Percentiles rank a stretch among this genome's conserved stretches.
Conservation (phyloP, 2,797 vertebrate genomes). For the Eptatretus atami region DNA sequence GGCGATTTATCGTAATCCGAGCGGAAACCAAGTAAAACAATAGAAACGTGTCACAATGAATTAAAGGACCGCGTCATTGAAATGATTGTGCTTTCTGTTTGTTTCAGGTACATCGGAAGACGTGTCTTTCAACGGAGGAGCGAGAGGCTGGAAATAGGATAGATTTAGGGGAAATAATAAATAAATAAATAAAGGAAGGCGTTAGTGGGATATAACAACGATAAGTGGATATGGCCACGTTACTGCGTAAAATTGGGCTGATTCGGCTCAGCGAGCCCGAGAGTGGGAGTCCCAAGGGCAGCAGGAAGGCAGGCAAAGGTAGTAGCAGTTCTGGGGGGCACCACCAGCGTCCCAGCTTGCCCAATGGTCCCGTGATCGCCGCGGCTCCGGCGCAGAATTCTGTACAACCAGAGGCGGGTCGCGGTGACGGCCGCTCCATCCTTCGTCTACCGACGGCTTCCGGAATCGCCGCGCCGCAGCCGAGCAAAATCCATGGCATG, state of each 20-base stretch:
- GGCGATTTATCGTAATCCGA: too few relatives aligned
- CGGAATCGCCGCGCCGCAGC: slow-evolving; percentile 30
- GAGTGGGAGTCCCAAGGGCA: slow-evolving; percentile 62
- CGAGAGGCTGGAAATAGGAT: too few relatives aligned
- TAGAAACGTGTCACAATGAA: too few relatives aligned
- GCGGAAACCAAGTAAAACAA: too few relatives aligned
- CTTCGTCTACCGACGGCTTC: slow-evolving; percentile 15
- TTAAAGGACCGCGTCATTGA: too few relatives aligned
- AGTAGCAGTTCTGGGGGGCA: slow-evolving; percentile 11
- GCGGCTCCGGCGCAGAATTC: not conserved
- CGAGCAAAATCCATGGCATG: slow-evolving; percentile 45
- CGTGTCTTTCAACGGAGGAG: too few relatives aligned
- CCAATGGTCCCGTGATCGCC: not conserved
- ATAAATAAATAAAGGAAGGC: too few relatives aligned
- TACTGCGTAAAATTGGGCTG: slow-evolving; percentile 85
- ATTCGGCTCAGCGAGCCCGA: slow-evolving; percentile 89
- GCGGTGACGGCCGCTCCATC: slow-evolving; percentile 6
- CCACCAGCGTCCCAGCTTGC: slow-evolving; percentile 6
- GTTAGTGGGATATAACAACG: too few relatives aligned
- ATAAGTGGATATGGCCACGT: slow-evolving; percentile 40
- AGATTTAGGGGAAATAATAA: too few relatives aligned
- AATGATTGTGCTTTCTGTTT: too few relatives aligned
- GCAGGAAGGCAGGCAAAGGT: slow-evolving; percentile 7
- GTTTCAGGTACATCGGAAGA: too few relatives aligned
- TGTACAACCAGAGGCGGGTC: not conserved